Conservation (phyloP, 2,888 invertebrate species). For the Cephalotes varians region DNA sequence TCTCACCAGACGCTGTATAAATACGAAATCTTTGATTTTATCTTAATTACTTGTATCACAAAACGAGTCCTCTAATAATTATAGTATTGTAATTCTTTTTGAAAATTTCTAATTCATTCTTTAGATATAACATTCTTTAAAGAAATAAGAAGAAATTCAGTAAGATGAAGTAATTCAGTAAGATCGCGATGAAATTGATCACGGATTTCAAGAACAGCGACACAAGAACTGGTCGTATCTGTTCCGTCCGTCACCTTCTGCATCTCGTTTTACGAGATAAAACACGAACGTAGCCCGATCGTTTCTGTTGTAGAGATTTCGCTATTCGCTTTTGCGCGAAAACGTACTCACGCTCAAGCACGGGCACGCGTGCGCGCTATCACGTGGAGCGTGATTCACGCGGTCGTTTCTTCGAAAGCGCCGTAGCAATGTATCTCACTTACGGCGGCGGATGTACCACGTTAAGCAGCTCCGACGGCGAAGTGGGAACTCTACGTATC, state of each 20-base stretch:
- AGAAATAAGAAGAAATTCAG: background rate
- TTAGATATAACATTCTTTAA: background rate
- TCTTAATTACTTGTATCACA: background rate
- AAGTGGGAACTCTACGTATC: slow-evolving; percentile 93
- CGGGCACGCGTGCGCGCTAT: background rate
- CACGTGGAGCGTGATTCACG: slow-evolving; percentile 30
- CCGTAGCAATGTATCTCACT: slow-evolving; percentile 86
- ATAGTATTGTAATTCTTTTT: background rate
- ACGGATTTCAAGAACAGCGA: background rate
- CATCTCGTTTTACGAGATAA: background rate
- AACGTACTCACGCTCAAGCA: background rate
- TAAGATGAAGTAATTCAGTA: background rate
- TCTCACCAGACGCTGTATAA: background rate
- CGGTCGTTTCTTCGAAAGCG: slow-evolving; percentile 31
- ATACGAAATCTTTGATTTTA: background rate
- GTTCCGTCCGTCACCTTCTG: background rate
- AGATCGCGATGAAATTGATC: background rate
- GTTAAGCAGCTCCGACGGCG: slow-evolving; percentile 94
- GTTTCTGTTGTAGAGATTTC: background rate
- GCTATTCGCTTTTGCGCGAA: background rate
- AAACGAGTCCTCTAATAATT: background rate
- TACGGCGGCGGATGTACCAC: slow-evolving; percentile 94
- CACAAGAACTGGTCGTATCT: background rate
- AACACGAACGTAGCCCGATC: background rate
- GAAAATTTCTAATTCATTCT: background rate